A percentile compares a stretch with the other conserved stretches of the same genome.
Conservation (phyloP, 2,888 invertebrate species). For the Cosmopolites sordidus region DNA sequence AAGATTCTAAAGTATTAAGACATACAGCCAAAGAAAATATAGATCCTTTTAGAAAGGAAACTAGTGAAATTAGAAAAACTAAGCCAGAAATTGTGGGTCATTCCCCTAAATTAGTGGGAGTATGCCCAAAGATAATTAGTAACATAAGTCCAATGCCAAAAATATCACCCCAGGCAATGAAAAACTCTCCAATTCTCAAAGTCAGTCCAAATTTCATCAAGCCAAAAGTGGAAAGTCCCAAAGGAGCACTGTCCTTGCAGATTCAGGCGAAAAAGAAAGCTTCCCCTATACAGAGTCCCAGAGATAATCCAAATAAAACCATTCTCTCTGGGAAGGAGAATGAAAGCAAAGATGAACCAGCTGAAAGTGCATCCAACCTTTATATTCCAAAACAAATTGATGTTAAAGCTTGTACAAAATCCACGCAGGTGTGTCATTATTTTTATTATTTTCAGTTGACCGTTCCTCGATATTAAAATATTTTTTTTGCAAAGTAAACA, state of each 20-base stretch:
- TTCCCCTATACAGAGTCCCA: conserved; percentile 31
- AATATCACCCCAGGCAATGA: conserved; percentile 33
- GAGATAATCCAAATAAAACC: conserved; percentile 27
- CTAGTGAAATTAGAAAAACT: conserved; percentile 1
- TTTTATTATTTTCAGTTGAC: background rate
- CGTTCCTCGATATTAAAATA: background rate
- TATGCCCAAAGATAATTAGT: conserved; percentile 27
- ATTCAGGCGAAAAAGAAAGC: conserved; percentile 43
- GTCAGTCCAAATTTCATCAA: conserved; percentile 56
- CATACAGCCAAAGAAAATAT: conserved; percentile 1
- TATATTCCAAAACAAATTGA: background rate
- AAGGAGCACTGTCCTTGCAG: conserved; percentile 43
- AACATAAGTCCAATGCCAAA: conserved; percentile 11
- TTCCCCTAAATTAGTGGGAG: conserved; percentile 32
- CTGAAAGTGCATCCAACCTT: background rate
- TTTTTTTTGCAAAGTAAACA: background rate
- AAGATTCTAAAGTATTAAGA: conserved; percentile 5
- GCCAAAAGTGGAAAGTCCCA: conserved; percentile 42
- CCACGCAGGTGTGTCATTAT: background rate
- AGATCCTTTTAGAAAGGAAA: background rate
- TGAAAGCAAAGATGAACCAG: conserved; percentile 25
- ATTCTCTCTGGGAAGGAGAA: conserved; percentile 16
- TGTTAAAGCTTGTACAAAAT: background rate
- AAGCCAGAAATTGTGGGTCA: conserved; percentile 20
- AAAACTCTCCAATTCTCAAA: conserved; percentile 51